Conservation (phyloP, 1,140 invertebrate species). For the Aphelenchoides fujianensis region DNA sequence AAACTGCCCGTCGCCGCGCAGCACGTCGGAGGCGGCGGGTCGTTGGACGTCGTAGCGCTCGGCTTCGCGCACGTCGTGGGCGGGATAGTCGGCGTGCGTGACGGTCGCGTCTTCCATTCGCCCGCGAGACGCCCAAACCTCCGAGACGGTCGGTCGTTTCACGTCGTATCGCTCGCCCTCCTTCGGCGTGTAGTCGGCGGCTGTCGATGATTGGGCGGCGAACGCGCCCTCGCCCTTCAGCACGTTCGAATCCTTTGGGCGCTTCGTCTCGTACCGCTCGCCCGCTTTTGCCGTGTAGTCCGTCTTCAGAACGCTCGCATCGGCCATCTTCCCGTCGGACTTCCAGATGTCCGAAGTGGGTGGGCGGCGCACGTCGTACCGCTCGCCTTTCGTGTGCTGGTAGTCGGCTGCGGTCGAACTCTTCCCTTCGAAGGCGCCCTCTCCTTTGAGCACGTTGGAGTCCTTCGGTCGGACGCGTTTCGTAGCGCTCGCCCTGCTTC, state of each 20-base stretch:
- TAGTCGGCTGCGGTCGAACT: constrained; percentile 29
- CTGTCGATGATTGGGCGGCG: constrained; percentile 10
- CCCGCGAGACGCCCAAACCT: constrained; percentile 34
- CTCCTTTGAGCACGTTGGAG: constrained; percentile 31
- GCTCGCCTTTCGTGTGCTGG: constrained; percentile 23
- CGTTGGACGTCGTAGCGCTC: constrained; percentile 27
- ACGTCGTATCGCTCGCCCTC: constrained; percentile 42
- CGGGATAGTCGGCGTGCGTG: constrained; percentile 26
- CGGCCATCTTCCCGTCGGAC: not conserved
- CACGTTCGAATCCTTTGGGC: constrained; percentile 31
- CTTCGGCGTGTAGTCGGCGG: constrained; percentile 23
- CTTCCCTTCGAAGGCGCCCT: constrained; percentile 25
- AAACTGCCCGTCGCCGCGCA: constrained; percentile 29
- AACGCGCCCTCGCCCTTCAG: constrained; percentile 31
- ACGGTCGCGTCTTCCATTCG: constrained; percentile 29
- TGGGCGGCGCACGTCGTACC: constrained; percentile 31
- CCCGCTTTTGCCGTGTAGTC: constrained; percentile 36
- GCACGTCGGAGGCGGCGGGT: constrained; percentile 28
- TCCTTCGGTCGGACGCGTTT: constrained; percentile 25
- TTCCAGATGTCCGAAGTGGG: constrained; percentile 20
- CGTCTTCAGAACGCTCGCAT: constrained; percentile 18
- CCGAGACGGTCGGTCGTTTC: constrained; percentile 7
- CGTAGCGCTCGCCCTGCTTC: constrained; percentile 7
- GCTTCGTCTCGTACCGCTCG: constrained; percentile 30
- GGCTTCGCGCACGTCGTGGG: constrained; percentile 20